A percentile compares a stretch with the other conserved stretches of the same genome.
Evolutionary conservation across 2,888 invertebrate genomes (phyloP).

Genomic region (Ochlodes sylvanus): DNA sequence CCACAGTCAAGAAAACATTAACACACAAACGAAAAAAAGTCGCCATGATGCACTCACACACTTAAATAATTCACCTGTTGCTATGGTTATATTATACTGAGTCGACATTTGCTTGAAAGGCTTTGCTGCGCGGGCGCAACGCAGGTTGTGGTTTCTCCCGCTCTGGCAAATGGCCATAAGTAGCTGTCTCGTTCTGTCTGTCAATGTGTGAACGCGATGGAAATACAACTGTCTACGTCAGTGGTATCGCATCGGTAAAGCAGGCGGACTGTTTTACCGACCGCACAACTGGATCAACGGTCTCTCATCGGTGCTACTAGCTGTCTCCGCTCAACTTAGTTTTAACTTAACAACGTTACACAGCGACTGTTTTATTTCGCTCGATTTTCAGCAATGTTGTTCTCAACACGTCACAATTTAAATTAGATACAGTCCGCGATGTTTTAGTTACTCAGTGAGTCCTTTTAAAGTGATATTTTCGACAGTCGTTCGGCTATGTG

Average conservation of each 20-base stretch:
- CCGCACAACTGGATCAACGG: constrained; percentile 82
- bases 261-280: constrained; percentile 74
- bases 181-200: constrained; percentile 55
- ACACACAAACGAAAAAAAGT: constrained; percentile 58
- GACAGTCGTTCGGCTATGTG: constrained; percentile 52
- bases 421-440: constrained; percentile 54
- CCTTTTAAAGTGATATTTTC: constrained; percentile 52
- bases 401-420: constrained; percentile 64
- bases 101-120: constrained; percentile 55
- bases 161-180: constrained; percentile 58
- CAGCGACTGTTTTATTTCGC: constrained; percentile 70
- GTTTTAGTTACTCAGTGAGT: constrained; percentile 59
- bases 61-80: constrained; percentile 77
- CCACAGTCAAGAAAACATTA: constrained; percentile 70
- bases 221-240: constrained; percentile 47
- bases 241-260: constrained; percentile 68
- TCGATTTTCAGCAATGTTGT: constrained; percentile 69
- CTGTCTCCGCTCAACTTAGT: constrained; percentile 74
- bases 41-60: constrained; percentile 66
- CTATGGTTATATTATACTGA: constrained; percentile 70
- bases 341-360: constrained; percentile 75
- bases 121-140: constrained; percentile 75
- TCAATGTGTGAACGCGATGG: constrained; percentile 55
- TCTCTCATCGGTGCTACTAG: constrained; percentile 75
- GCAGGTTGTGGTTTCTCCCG: constrained; percentile 78